Evolutionary conservation across 2,797 vertebrate species (phyloP).

Genomic region (Thaleichthys pacificus): DNA sequence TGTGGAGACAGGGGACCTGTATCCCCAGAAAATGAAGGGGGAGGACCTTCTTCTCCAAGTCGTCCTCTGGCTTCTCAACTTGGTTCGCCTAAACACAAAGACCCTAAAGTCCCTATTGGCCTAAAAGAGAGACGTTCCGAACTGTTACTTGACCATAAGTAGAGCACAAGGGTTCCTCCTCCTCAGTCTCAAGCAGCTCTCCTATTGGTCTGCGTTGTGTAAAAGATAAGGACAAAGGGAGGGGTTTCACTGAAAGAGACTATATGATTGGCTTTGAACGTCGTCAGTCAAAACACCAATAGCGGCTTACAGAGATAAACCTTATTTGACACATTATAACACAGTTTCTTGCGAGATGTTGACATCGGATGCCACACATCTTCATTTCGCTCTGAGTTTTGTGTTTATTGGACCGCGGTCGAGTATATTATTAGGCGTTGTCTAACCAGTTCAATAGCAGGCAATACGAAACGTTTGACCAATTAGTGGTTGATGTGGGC

Average conservation of each 20-base stretch:
- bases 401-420: neutral
- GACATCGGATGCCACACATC: neutral
- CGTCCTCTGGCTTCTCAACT: no score
- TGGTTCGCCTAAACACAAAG: no score
- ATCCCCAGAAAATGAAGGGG: no score
- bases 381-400: neutral
- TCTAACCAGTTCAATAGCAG: neutral
- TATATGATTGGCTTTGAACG: constrained; percentile 40
- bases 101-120: no score
- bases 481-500: constrained; percentile 18
- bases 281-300: constrained; percentile 35
- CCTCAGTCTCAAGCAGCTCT: neutral
- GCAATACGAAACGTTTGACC: constrained; percentile 16
- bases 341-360: constrained; percentile 34
- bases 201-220: constrained; percentile 38
- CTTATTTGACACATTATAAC: constrained; percentile 41
- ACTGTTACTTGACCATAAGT: constrained; percentile 54
- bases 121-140: constrained; percentile 14
- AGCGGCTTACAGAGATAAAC: constrained; percentile 40
- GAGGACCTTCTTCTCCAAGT: no score
- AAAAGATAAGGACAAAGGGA: constrained; percentile 26
- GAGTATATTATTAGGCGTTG: neutral
- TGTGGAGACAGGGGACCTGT: no score
- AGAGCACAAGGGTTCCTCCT: constrained; percentile 53
- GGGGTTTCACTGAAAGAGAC: constrained; percentile 26